A percentile compares a stretch with the other conserved stretches of the same genome.
These are phyloP conservation scores for Hoplostethus mediterraneus DNA, from an alignment of 2,797 vertebrate genomes.

Conservation along the genomic window DNA sequence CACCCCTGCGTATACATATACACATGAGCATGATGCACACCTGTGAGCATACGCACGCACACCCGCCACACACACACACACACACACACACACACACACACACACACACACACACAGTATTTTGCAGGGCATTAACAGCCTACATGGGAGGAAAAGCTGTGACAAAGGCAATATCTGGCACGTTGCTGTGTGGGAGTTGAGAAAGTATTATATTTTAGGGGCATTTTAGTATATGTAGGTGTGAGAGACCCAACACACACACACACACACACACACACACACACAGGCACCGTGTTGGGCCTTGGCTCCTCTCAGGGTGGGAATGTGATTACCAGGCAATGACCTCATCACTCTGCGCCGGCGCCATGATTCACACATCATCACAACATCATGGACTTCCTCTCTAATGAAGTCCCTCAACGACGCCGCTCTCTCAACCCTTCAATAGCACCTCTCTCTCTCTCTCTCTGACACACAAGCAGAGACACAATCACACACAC, in stretches of 20 bases:
- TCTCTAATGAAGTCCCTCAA: conserved; percentile 86
- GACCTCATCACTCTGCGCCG: conserved; percentile 83
- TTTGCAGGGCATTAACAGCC: conserved; percentile 61
- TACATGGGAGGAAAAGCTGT: conserved; percentile 35
- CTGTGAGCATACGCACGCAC: conserved; percentile 4
- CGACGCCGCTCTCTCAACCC: conserved; percentile 66
- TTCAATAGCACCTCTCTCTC: conserved; percentile 63
- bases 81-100: conserved; percentile 13
- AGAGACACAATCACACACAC: conserved; percentile 30
- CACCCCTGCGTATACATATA: no score
- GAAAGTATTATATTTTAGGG: conserved; percentile 59
- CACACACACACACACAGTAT: conserved; percentile 19
- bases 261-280: conserved; percentile 1
- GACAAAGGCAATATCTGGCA: conserved; percentile 27
- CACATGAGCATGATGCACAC: no score
- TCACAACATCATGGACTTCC: conserved; percentile 85
- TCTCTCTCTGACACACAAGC: conserved; percentile 52
- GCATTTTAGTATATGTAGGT: conserved; percentile 64
- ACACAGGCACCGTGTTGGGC: conserved; percentile 12
- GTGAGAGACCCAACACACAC: conserved; percentile 48
- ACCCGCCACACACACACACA: conserved; percentile 8
- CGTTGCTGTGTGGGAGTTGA: conserved; percentile 31
- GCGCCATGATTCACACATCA: conserved; percentile 87
- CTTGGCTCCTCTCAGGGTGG: conserved; percentile 80
- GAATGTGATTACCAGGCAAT: conserved; percentile 85